Conservation (phyloP, 2,888 invertebrate genomes). For the Drosophila anomalipes region DNA sequence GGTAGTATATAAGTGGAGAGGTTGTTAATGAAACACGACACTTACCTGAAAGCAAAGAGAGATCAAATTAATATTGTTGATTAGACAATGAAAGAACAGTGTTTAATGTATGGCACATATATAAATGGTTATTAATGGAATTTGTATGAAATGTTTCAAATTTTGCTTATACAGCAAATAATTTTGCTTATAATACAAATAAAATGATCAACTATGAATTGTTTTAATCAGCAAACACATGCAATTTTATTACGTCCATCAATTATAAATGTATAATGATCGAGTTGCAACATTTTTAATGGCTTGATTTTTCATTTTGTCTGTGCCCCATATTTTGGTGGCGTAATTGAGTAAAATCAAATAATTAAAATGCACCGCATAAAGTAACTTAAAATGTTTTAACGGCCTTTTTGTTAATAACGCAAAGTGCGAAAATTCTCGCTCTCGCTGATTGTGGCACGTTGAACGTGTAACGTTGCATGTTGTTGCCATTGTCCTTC, state of each 20-base stretch:
- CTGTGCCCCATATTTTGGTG: conserved; percentile 44
- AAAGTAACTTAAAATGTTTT: conserved; percentile 76
- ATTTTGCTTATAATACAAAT: background rate
- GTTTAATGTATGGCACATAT: background rate
- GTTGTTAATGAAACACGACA: conserved; percentile 27
- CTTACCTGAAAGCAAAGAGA: conserved; percentile 61
- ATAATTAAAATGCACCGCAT: conserved; percentile 71
- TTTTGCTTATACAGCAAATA: background rate
- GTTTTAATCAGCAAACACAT: conserved; percentile 19
- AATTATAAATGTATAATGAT: conserved; percentile 5
- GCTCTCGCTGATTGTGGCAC: conserved; percentile 38
- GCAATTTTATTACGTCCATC: conserved; percentile 1
- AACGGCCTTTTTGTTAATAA: conserved; percentile 78
- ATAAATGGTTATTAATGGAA: background rate
- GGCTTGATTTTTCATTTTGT: conserved; percentile 29
- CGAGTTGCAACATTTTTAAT: conserved; percentile 21
- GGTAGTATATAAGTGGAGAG: background rate
- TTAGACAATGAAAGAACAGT: background rate
- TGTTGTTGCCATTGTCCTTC: conserved; percentile 23
- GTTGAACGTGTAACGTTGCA: conserved; percentile 12
- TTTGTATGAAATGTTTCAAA: background rate
- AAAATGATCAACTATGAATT: background rate
- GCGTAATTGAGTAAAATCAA: conserved; percentile 72
- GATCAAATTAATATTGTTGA: conserved; percentile 4
- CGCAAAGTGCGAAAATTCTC: conserved; percentile 72